Evolutionary conservation across 2,113 vertebrate species (phyloP).

Genomic region (Sorex fumeus): DNA sequence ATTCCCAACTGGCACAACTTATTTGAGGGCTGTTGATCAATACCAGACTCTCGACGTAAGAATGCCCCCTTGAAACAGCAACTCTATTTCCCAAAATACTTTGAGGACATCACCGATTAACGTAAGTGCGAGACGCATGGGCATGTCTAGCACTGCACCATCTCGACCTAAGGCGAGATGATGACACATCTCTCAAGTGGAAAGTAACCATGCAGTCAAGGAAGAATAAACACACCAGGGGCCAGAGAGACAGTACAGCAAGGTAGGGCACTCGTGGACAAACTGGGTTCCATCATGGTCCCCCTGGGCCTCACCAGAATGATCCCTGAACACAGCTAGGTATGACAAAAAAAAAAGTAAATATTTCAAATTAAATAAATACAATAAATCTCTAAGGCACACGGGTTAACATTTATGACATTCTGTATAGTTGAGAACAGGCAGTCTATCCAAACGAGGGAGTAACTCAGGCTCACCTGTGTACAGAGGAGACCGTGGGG

Average conservation of each 20-base stretch:
- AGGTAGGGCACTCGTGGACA: too few relatives aligned
- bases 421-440: neutral
- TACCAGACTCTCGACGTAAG: neutral
- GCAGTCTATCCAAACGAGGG: neutral
- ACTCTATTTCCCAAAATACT: constrained; percentile 23
- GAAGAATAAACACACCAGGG: too few relatives aligned
- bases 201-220: neutral
- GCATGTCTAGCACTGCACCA: neutral
- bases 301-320: too few relatives aligned
- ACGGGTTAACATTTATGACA: neutral
- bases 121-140: neutral
- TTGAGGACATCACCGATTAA: constrained; percentile 43
- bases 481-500: neutral
- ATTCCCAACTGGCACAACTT: neutral
- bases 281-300: too few relatives aligned
- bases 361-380: neutral
- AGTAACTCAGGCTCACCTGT: neutral
- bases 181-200: neutral
- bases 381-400: neutral
- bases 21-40: constrained; percentile 23
- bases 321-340: too few relatives aligned
- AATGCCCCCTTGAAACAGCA: constrained; percentile 40
- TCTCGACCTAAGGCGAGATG: neutral
- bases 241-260: too few relatives aligned
- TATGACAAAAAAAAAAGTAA: too few relatives aligned